Evolutionary conservation across 2,888 invertebrate species (phyloP).

Genomic region (Ditula angustiorana): DNA sequence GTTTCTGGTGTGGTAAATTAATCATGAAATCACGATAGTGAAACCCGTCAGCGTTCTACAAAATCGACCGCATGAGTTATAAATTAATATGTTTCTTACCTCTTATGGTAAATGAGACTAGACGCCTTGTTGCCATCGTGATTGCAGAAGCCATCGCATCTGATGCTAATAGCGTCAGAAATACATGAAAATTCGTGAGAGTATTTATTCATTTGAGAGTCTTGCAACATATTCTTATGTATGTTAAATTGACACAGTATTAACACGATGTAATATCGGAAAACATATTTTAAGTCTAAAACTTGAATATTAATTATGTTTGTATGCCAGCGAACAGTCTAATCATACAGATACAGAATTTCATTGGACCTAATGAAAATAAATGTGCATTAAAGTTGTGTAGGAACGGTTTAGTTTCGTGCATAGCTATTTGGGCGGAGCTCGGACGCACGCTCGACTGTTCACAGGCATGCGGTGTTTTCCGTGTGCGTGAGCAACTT

Average conservation of each 20-base stretch:
- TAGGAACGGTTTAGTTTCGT: slow-evolving; percentile 57
- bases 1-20: not conserved
- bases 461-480: slow-evolving; percentile 59
- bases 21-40: not conserved
- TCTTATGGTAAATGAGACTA: not conserved
- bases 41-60: slow-evolving; percentile 1
- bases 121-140: slow-evolving; percentile 11
- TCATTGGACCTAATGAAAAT: slow-evolving; percentile 15
- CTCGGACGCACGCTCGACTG: slow-evolving; percentile 56
- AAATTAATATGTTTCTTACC: slow-evolving; percentile 2
- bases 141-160: slow-evolving; percentile 17
- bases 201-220: slow-evolving; percentile 8
- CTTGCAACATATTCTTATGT: slow-evolving; percentile 9
- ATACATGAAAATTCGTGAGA: slow-evolving; percentile 10
- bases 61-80: not conserved
- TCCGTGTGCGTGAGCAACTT: slow-evolving; percentile 68
- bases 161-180: slow-evolving; percentile 26
- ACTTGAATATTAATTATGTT: not conserved
- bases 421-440: slow-evolving; percentile 54
- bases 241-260: not conserved
- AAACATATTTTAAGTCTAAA: not conserved
- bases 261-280: not conserved
- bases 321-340: not conserved
- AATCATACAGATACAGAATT: not conserved
- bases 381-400: slow-evolving; percentile 39